These are phyloP conservation scores for Drosophila kanekoi DNA, from an alignment of 2,888 invertebrate genomes.

Conservation along the genomic window DNA sequence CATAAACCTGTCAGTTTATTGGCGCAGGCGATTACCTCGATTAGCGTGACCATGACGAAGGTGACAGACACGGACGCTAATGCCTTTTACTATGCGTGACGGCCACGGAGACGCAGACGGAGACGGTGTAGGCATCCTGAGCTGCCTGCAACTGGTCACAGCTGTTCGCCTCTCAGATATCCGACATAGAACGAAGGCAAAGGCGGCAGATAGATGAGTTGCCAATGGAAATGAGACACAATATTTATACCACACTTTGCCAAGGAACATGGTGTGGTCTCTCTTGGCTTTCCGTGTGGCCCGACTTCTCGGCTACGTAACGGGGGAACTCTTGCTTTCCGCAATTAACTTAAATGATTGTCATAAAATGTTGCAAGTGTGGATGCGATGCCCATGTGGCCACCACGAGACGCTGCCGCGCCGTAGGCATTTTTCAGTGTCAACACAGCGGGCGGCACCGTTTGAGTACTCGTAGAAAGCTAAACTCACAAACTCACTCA, in stretches of 20 bases:
- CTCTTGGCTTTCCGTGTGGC: not conserved
- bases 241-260: conserved; percentile 75
- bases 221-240: conserved; percentile 72
- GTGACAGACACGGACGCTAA: conserved; percentile 81
- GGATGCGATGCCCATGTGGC: conserved; percentile 21
- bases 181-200: not conserved
- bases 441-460: conserved; percentile 74
- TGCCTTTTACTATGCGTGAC: conserved; percentile 70
- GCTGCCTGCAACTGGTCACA: conserved; percentile 19
- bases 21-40: conserved; percentile 77
- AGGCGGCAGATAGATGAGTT: conserved; percentile 66
- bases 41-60: conserved; percentile 82
- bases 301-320: not conserved
- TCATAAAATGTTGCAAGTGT: conserved; percentile 75
- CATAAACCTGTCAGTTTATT: conserved; percentile 81
- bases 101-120: conserved; percentile 10
- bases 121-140: too few relatives aligned
- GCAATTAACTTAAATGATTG: conserved; percentile 80
- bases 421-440: conserved; percentile 72
- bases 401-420: too few relatives aligned
- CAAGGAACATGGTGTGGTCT: conserved; percentile 62
- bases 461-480: conserved; percentile 61
- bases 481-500: conserved; percentile 21
- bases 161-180: conserved; percentile 10
- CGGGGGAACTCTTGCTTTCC: conserved; percentile 50